A percentile compares a stretch with the other conserved stretches of the same genome.
Conservation (phyloP, 2,888 invertebrate genomes). For the Automeris io region DNA sequence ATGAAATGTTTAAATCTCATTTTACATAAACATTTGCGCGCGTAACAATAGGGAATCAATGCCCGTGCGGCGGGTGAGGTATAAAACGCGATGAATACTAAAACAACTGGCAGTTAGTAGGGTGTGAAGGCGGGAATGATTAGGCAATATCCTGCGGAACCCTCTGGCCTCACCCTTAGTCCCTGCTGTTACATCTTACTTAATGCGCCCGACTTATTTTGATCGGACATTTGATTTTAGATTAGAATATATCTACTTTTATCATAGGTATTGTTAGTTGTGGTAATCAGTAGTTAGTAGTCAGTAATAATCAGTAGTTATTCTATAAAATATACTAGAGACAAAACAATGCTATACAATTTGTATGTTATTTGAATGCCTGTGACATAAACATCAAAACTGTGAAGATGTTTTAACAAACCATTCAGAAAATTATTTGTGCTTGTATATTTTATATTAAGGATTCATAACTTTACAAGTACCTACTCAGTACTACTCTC, state of each 20-base stretch:
- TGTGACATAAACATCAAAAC: no score
- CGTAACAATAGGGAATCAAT: slow-evolving; percentile 61
- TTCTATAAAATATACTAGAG: no score
- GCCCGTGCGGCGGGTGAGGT: slow-evolving; percentile 35
- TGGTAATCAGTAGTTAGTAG: slow-evolving; percentile 7
- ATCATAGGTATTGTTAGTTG: slow-evolving; percentile 25
- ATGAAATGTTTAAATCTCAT: slow-evolving; percentile 32
- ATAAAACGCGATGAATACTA: slow-evolving; percentile 67
- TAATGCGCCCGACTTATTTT: slow-evolving; percentile 55
- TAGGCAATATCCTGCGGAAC: slow-evolving; percentile 70
- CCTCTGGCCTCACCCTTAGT: slow-evolving; percentile 52
- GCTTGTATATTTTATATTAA: no score
- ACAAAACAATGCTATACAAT: no score
- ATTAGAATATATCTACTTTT: slow-evolving; percentile 40
- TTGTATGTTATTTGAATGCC: no score
- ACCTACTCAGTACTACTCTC: no score
- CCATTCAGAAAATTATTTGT: no score
- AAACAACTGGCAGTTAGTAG: slow-evolving; percentile 72
- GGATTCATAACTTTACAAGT: no score
- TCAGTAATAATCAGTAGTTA: no score
- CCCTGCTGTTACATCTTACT: slow-evolving; percentile 65
- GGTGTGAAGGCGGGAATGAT: slow-evolving; percentile 72
- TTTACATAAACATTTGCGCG: slow-evolving; percentile 40
- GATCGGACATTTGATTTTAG: slow-evolving; percentile 63
- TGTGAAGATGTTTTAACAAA: no score